Percentiles rank a stretch among this genome's conserved stretches.
phyloP scores from a whole-genome alignment of 2,888 invertebrate species.

The Nysson spinosus region DNA sequence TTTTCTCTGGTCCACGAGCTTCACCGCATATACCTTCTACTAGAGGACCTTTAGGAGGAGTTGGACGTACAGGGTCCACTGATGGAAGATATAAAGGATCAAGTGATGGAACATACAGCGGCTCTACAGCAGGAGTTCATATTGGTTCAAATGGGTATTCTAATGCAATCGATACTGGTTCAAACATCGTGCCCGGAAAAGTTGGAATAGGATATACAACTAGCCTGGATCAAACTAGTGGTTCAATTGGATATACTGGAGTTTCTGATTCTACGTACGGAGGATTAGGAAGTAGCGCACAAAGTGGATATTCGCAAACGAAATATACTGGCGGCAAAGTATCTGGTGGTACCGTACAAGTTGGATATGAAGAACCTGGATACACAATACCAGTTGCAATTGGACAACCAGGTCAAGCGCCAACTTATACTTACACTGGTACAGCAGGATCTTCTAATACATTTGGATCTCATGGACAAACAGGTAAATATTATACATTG shows the following conservation, averaged over 20 bases:
- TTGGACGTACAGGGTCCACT: slow-evolving; percentile 15
- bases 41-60: too few species aligned
- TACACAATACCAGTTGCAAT: slow-evolving; percentile 11
- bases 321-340: too few species aligned
- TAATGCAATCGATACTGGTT: too few species aligned
- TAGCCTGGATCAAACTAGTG: background rate
- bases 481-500: slow-evolving; percentile 17
- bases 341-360: background rate
- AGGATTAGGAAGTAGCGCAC: background rate
- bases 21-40: too few species aligned
- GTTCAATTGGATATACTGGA: background rate
- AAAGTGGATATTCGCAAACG: background rate
- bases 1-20: too few species aligned
- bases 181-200: too few species aligned
- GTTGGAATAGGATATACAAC: background rate
- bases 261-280: background rate
- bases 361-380: background rate
- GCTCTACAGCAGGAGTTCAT: background rate
- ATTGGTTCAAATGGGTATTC: too few species aligned
- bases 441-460: slow-evolving; percentile 4
- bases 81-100: slow-evolving; percentile 9
- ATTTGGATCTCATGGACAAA: slow-evolving; percentile 3
- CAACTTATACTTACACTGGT: slow-evolving; percentile 17
- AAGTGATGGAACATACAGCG: background rate
- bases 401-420: slow-evolving; percentile 6